Conservation (phyloP, 2,888 invertebrate species). For the Andrena dorsata region DNA sequence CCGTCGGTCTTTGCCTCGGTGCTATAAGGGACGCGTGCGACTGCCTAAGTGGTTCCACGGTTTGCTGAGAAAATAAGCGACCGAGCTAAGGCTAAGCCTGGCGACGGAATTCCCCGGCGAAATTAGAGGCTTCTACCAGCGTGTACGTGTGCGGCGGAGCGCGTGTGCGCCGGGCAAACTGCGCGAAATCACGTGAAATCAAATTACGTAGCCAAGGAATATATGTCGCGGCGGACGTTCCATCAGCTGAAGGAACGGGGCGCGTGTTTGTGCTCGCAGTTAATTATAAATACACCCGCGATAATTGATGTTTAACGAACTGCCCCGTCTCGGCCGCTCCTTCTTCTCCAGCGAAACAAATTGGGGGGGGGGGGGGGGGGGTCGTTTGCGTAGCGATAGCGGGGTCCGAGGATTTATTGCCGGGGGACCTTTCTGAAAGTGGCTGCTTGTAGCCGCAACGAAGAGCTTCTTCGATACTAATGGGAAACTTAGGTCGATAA, state of each 20-base stretch:
- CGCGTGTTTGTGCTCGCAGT: conserved; percentile 39
- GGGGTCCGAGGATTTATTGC: not conserved
- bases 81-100: not conserved
- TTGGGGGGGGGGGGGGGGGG: not conserved
- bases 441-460: too few relatives aligned
- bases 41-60: conserved; percentile 41
- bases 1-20: not conserved
- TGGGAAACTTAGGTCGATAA: too few relatives aligned
- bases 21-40: conserved; percentile 11
- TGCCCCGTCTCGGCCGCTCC: not conserved
- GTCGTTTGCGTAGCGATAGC: too few relatives aligned
- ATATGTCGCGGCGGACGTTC: conserved; percentile 16
- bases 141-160: not conserved
- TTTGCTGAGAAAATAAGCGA: conserved; percentile 56
- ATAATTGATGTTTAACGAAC: conserved; percentile 55
- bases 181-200: conserved; percentile 45
- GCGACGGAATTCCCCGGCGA: conserved; percentile 38
- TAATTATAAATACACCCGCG: conserved; percentile 55
- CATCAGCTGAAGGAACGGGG: not conserved
- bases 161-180: conserved; percentile 34
- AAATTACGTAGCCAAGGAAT: conserved; percentile 39
- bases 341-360: not conserved
- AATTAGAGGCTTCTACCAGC: conserved; percentile 38
- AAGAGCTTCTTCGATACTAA: too few relatives aligned
- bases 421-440: too few relatives aligned